phyloP scores from a whole-genome alignment of 1,140 invertebrate species.

The Lycorma delicatula region DNA sequence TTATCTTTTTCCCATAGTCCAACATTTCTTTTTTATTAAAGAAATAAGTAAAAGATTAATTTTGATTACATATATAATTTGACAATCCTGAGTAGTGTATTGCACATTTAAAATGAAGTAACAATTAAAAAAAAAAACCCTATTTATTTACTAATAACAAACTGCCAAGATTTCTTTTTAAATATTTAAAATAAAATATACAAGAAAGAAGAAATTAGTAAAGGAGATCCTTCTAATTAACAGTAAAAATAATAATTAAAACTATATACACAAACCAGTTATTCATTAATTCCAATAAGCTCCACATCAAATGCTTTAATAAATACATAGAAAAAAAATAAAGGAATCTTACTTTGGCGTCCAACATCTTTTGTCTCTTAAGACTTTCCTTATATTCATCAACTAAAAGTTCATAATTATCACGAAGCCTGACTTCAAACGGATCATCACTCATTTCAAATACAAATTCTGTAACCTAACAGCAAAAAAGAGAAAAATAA shows the following conservation, averaged over 20 bases:
- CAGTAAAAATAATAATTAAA: not conserved
- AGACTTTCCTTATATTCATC: conserved; percentile 95
- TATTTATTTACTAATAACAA: too few species aligned
- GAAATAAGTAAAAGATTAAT: too few species aligned
- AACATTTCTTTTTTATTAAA: too few species aligned
- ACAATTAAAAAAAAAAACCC: too few species aligned
- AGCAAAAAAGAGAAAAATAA: conserved; percentile 4
- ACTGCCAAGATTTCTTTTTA: too few species aligned
- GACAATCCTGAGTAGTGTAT: too few species aligned
- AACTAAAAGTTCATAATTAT: conserved; percentile 91
- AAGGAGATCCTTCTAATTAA: too few species aligned
- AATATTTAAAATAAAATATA: too few species aligned
- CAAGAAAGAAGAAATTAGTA: too few species aligned
- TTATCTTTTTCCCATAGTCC: too few species aligned
- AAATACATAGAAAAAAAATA: not conserved
- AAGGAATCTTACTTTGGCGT: conserved; percentile 63
- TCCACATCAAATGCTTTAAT: not conserved
- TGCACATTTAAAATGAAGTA: too few species aligned
- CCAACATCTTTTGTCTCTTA: conserved; percentile 82
- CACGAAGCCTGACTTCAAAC: conserved; percentile 91
- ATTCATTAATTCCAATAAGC: conserved; percentile 20
- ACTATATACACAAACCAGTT: not conserved
- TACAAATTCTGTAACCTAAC: conserved; percentile 66
- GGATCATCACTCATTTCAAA: conserved; percentile 95
- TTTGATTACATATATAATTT: too few species aligned